These are phyloP conservation scores for Onychostoma macrolepis DNA, from an alignment of 2,113 vertebrate species.

Conservation along the genomic window DNA sequence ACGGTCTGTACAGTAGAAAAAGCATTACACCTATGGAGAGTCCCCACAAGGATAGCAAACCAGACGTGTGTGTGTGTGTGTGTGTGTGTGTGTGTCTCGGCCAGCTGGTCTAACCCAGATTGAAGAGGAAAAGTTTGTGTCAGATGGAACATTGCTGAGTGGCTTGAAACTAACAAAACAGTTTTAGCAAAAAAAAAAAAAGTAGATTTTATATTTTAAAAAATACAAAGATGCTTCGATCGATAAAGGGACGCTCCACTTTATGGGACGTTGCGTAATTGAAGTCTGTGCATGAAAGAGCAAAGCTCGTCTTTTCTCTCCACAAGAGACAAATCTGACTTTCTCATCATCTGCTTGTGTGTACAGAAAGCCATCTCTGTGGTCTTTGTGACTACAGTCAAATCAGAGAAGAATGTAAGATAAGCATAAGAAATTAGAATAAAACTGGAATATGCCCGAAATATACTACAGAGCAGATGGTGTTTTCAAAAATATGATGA, in stretches of 20 bases:
- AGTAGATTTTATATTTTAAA: background rate
- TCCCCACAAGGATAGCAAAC: too few species aligned
- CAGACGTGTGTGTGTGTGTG: constrained; percentile 30
- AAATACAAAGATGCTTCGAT: constrained; percentile 26
- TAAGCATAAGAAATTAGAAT: background rate
- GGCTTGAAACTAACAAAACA: constrained; percentile 37
- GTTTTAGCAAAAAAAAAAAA: background rate
- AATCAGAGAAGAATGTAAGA: background rate
- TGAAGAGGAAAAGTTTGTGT: constrained; percentile 31
- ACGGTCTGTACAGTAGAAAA: too few species aligned
- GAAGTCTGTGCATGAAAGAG: constrained; percentile 12
- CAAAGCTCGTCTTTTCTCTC: background rate
- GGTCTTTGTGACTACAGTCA: constrained; percentile 8
- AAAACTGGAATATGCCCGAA: background rate
- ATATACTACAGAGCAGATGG: background rate
- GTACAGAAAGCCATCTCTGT: background rate
- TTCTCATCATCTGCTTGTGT: background rate
- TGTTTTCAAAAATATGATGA: background rate
- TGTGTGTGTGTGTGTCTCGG: constrained; percentile 23
- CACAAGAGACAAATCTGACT: background rate
- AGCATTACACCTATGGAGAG: too few species aligned
- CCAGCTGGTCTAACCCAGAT: constrained; percentile 54
- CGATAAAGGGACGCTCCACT: constrained; percentile 21
- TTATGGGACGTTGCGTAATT: background rate
- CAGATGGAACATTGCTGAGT: constrained; percentile 45